Conservation (phyloP, 2,888 invertebrate species). For the Ecdyonurus torrentis region DNA sequence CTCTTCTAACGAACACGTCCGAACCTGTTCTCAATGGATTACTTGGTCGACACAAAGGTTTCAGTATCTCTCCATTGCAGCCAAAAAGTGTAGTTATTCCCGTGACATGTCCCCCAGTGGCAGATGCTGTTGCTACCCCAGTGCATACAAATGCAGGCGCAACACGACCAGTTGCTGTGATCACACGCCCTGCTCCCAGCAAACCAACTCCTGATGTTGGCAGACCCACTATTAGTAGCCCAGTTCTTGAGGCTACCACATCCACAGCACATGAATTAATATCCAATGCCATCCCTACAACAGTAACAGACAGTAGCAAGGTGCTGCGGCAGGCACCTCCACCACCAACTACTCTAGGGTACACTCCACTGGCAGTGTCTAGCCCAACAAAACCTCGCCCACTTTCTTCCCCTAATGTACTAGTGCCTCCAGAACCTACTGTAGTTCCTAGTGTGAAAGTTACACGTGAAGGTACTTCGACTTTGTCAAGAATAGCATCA, state of each 20-base stretch:
- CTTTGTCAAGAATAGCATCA: conserved; percentile 55
- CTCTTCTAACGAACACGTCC: conserved; percentile 11
- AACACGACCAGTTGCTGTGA: conserved; percentile 3
- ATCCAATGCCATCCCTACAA: conserved; percentile 34
- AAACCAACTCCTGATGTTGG: conserved; percentile 9
- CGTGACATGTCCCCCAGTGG: conserved; percentile 2
- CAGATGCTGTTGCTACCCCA: conserved; percentile 10
- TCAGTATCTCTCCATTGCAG: conserved; percentile 51
- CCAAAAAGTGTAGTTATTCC: conserved; percentile 18
- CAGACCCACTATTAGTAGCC: conserved; percentile 58
- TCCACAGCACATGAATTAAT: conserved; percentile 51
- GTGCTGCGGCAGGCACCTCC: conserved; percentile 36
- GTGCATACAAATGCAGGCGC: conserved; percentile 14
- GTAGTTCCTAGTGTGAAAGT: neutral
- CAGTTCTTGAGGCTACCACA: conserved; percentile 65
- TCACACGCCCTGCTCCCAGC: conserved; percentile 8
- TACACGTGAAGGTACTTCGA: conserved; percentile 19
- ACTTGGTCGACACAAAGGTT: conserved; percentile 77
- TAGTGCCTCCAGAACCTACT: neutral
- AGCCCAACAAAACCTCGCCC: conserved; percentile 27
- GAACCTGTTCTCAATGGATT: conserved; percentile 33
- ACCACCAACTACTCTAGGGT: conserved; percentile 25
- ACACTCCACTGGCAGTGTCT: conserved; percentile 12
- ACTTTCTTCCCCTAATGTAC: conserved; percentile 27
- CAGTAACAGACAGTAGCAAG: conserved; percentile 23